Evolutionary conservation across 2,113 vertebrate genomes (phyloP).

Genomic region (Pagrus major): DNA sequence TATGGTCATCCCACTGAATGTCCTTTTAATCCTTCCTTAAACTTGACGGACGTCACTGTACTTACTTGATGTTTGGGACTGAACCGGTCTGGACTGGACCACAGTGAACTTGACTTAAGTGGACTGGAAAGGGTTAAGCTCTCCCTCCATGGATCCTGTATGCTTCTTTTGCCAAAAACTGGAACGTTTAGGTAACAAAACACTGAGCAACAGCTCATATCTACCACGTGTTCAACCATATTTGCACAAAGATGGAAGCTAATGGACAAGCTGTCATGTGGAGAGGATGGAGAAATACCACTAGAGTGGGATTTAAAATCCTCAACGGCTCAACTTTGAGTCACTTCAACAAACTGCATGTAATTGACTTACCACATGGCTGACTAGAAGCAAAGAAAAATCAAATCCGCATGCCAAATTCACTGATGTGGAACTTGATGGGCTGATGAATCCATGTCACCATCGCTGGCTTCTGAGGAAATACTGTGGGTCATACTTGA

Average conservation of each 20-base stretch:
- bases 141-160: background rate
- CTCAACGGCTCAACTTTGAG: background rate
- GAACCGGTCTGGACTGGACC: slow-evolving; percentile 1
- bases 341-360: background rate
- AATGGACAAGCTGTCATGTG: background rate
- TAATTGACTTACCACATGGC: background rate
- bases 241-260: background rate
- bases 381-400: background rate
- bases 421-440: background rate
- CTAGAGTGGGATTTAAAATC: background rate
- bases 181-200: background rate
- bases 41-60: too few species aligned
- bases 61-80: too few species aligned
- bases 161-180: slow-evolving; percentile 4
- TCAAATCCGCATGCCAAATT: slow-evolving; percentile 5
- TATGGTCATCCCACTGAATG: too few species aligned
- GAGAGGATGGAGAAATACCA: background rate
- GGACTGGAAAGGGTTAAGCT: background rate
- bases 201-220: background rate
- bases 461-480: background rate
- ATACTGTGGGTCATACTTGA: background rate
- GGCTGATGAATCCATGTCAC: background rate
- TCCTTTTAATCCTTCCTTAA: too few species aligned
- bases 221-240: background rate
- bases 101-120: background rate